Conservation (phyloP, 2,888 invertebrate genomes). For the Ectobius pallidus region DNA sequence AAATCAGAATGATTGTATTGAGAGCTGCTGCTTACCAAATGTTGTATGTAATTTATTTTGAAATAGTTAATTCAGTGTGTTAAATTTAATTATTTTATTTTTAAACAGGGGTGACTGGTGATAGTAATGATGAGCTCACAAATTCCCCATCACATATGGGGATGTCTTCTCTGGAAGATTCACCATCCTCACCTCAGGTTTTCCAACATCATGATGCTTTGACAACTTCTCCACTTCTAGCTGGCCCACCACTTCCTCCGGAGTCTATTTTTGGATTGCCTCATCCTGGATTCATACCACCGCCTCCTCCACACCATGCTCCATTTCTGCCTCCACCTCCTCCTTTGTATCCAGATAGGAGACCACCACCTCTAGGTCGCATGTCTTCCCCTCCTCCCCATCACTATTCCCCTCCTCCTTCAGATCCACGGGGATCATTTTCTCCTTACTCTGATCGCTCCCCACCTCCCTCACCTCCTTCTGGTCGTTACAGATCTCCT, state of each 20-base stretch:
- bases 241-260: conserved; percentile 57
- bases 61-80: too few relatives aligned
- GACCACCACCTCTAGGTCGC: conserved; percentile 53
- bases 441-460: conserved; percentile 35
- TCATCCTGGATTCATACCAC: conserved; percentile 57
- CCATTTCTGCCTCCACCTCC: conserved; percentile 58
- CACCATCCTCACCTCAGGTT: conserved; percentile 29
- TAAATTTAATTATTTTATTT: too few relatives aligned
- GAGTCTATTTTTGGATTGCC: conserved; percentile 49
- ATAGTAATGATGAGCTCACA: conserved; percentile 41
- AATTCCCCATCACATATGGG: conserved; percentile 38
- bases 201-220: conserved; percentile 46
- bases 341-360: conserved; percentile 46
- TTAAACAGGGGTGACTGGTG: conserved; percentile 24
- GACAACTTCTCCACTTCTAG: conserved; percentile 48
- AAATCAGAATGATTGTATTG: too few relatives aligned
- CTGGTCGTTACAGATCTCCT: conserved; percentile 24
- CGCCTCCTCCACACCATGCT: conserved; percentile 56
- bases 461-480: conserved; percentile 28
- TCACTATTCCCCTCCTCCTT: conserved; percentile 60
- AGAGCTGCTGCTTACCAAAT: too few relatives aligned
- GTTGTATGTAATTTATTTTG: too few relatives aligned
- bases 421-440: conserved; percentile 56
- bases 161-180: conserved; percentile 6
- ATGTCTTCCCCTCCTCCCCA: conserved; percentile 56